Base-by-base conservation (phyloP, 2,113 vertebrate genomes). In the Trematocara nigrifrons region DNA sequence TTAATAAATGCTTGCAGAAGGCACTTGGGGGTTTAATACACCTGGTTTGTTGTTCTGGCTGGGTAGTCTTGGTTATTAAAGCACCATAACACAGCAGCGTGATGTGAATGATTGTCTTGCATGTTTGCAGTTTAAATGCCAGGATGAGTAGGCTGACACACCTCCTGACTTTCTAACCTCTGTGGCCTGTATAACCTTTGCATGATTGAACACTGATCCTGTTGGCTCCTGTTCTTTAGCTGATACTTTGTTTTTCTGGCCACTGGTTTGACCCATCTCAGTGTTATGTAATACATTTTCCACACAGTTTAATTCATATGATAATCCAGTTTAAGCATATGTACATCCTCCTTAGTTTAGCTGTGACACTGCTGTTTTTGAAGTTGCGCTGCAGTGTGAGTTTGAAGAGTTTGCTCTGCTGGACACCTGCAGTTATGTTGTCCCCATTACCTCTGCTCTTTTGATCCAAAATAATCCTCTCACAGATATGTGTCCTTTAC, bases 141-240 rank as follows among this genome's bases (percentile, higher is more conserved):
- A 52, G 42, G 11, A n/a, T 86, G 45, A n/a, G 69, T 59, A 69
- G 56, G 80, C 13, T 26, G 5, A 26, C 31, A 56, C 56, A 56
- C 56, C 52, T 51, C 71, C 56, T 79, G 71, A 61, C 66, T 71
- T 45, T 29, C 9, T 35, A 5, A 56, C 16, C 56, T 20, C 53
- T 15, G 15, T 86, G 52, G 10, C 49, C 45, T 38, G 59, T 71
- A 18, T 33, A 12, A 81, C 42, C 35, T 31, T 22, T 18, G 51
- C n/a, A 74, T 38, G 59, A 38, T 26, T 69, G 18, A 80, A 33
- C 29, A 51, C 47, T 18, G 69, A 49, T 76, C 69, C 69, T 76
- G 42, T 49, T 49, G 42, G 69, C 69, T 49, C 6, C 69, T 31
- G 69, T 49, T 76, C 69, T 76, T 76, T n/a, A 76, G 42, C 69